Base-by-base conservation (phyloP, 2,797 vertebrate species). In the Pseudomugil tenellus region DNA sequence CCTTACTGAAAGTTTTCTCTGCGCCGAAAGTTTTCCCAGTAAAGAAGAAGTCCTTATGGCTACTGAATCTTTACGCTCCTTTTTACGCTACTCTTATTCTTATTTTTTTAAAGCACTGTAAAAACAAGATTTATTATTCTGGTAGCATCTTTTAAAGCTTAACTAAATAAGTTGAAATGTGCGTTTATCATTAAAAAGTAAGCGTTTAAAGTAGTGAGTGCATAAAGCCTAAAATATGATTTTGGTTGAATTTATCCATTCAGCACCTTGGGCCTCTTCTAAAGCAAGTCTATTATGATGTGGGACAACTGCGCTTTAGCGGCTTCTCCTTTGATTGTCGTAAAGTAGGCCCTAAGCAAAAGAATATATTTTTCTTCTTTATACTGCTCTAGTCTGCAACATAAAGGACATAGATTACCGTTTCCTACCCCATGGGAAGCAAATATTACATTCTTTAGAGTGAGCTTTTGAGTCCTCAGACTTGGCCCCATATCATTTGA, bases 381-480 rank as follows among this genome's bases (percentile, higher is more conserved):
- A 84, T 86, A 55, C 80, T 59, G 80, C 72, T 86, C 84, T 64
- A 74, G 84, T 87, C 87, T 86, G 76, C 79, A 69, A 63, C 71
- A 88, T 91, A 92, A 93, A 92, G 87, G 84, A 86, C 87, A 81
- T 83, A 90, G 88, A 93, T 93, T 89, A 90, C 89, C 83, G 87
- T 93, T 93, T 85, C 90, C 84, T 82, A 92, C 90, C 91, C 90
- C 92, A 91, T 92, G 88, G 87, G 90, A 94, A 93, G 95, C 96
- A 97, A 97, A 96, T 96, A 97, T 97, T 97, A 96, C 96, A 95
- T 96, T 95, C 95, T 95, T 95, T 95, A 96, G 84, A 96, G 95
- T 95, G 93, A 91, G 90, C 94, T 95, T 94, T 94, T 95, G 87
- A 92, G 93, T 93, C 93, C 95, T 91, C 94, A 94, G 95, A 95